Percentiles rank a stretch among this genome's conserved stretches.
These are phyloP conservation scores for Philereme vetulata DNA, from an alignment of 2,888 invertebrate genomes.

Conservation along the genomic window DNA sequence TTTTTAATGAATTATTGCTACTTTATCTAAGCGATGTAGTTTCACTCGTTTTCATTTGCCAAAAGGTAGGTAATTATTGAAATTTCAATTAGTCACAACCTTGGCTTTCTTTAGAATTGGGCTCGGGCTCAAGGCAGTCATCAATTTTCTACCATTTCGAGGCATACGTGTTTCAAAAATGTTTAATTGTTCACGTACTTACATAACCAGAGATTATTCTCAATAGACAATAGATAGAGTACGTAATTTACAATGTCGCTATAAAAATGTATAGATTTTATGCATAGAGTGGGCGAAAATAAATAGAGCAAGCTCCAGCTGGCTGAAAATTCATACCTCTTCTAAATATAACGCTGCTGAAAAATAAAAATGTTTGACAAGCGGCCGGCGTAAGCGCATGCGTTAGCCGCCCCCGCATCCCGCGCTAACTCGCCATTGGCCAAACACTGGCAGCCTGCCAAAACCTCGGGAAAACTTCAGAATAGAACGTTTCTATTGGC, in stretches of 20 bases:
- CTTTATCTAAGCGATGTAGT: too few species aligned
- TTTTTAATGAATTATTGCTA: too few species aligned
- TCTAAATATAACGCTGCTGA: conserved; percentile 56
- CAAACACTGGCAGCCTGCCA: conserved; percentile 71
- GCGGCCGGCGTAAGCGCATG: conserved; percentile 55
- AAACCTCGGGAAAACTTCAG: conserved; percentile 73
- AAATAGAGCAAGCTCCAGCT: conserved; percentile 33
- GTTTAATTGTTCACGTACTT: not conserved
- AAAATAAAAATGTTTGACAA: conserved; percentile 53
- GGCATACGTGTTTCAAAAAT: not conserved
- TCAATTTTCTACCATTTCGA: conserved; percentile 53
- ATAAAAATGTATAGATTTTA: not conserved
- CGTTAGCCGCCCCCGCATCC: conserved; percentile 60
- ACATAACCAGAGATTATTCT: not conserved
- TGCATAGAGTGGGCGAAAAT: not conserved
- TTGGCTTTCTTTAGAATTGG: conserved; percentile 53
- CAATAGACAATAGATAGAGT: not conserved
- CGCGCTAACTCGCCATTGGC: conserved; percentile 69
- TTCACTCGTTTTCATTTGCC: not conserved
- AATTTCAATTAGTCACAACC: conserved; percentile 52
- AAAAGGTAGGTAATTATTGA: conserved; percentile 17
- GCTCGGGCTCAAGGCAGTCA: conserved; percentile 38
- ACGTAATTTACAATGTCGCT: not conserved
- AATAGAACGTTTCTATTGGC: conserved; percentile 67
- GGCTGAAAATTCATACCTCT: conserved; percentile 40